These are phyloP conservation scores for Drosophila punjabiensis DNA, from an alignment of 1,140 invertebrate genomes.

Conservation along the genomic window DNA sequence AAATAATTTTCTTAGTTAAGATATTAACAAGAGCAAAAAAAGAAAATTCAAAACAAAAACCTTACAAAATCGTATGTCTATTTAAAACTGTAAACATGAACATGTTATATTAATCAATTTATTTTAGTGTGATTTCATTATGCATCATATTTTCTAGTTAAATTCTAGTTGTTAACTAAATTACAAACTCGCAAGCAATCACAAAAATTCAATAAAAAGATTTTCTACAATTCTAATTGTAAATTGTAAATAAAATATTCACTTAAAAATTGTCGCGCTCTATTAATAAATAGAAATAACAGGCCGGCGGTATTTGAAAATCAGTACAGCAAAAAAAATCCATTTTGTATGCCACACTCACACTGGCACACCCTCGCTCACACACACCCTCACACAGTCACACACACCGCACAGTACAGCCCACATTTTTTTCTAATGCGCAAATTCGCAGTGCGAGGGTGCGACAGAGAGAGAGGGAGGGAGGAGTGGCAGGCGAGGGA, in stretches of 20 bases:
- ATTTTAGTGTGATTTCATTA: background rate
- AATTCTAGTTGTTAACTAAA: background rate
- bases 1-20: too few species aligned
- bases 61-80: too few species aligned
- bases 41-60: too few species aligned
- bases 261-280: background rate
- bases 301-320: background rate
- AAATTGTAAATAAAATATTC: background rate
- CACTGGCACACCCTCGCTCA: slow-evolving; percentile 14
- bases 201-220: background rate
- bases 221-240: background rate
- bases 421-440: slow-evolving; percentile 81
- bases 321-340: slow-evolving; percentile 16
- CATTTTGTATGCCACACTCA: slow-evolving; percentile 48
- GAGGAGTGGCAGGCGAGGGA: background rate
- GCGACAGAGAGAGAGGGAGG: slow-evolving; percentile 13
- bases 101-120: background rate
- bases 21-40: too few species aligned
- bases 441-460: slow-evolving; percentile 60
- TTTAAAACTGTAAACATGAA: too few species aligned
- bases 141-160: too few species aligned
- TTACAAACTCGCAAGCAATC: background rate
- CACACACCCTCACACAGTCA: background rate
- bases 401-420: slow-evolving; percentile 18
- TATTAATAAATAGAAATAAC: slow-evolving; percentile 19